Percentiles rank a stretch among this genome's conserved stretches.
Conservation (phyloP, 2,888 invertebrate species). For the Eristalinus sepulchralis region DNA sequence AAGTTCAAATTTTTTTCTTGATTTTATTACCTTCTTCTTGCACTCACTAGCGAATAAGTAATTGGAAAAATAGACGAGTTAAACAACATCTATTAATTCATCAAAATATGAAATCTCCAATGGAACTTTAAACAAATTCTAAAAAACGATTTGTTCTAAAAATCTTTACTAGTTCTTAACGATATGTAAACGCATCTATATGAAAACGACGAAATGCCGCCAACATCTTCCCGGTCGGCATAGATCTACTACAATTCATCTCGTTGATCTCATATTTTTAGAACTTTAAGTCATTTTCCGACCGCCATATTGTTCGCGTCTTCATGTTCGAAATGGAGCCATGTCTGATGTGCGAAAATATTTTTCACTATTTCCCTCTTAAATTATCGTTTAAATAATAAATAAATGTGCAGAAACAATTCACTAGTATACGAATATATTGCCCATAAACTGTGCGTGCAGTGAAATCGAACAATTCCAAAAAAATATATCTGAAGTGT, state of each 20-base stretch:
- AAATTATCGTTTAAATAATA: conserved; percentile 60
- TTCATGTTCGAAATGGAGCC: conserved; percentile 74
- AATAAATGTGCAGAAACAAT: conserved; percentile 74
- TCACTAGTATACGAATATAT: background rate
- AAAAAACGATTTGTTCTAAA: no score
- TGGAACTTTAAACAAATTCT: no score
- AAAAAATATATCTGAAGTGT: conserved; percentile 1
- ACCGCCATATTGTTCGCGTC: conserved; percentile 74
- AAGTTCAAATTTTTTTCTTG: no score
- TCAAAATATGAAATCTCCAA: no score
- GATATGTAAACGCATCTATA: conserved; percentile 17
- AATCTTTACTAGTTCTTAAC: background rate
- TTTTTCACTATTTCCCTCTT: conserved; percentile 76
- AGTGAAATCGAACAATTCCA: conserved; percentile 5
- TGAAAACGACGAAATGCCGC: conserved; percentile 15
- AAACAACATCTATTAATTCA: no score
- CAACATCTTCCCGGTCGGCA: conserved; percentile 1
- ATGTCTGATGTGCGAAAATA: conserved; percentile 74
- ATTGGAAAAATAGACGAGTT: no score
- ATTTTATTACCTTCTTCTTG: no score
- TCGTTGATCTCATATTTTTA: conserved; percentile 62
- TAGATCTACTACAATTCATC: conserved; percentile 57
- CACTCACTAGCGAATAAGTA: no score
- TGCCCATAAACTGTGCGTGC: conserved; percentile 13
- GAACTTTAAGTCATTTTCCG: conserved; percentile 68